phyloP scores from a whole-genome alignment of 2,113 vertebrate genomes.

The Saccopteryx bilineata region DNA sequence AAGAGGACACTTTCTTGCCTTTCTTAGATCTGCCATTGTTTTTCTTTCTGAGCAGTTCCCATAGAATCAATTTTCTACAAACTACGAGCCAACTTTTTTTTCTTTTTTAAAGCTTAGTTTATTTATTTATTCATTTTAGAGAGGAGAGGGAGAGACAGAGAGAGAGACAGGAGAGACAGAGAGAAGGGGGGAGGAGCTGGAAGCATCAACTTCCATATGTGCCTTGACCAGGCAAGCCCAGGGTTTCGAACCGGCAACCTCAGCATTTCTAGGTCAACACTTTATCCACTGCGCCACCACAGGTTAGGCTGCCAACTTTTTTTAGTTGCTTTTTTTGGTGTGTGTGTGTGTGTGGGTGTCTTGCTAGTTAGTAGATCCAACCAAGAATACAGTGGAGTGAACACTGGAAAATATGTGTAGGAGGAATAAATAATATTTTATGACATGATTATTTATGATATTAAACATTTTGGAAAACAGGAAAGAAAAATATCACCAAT shows the following conservation, averaged over 20 bases:
- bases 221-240: too few species aligned
- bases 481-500: background rate
- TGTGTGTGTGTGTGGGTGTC: background rate
- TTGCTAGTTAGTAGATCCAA: background rate
- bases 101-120: too few species aligned
- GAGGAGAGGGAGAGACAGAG: too few species aligned
- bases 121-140: too few species aligned
- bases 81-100: background rate
- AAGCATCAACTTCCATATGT: too few species aligned
- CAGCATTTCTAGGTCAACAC: too few species aligned
- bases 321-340: background rate
- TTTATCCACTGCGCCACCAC: too few species aligned
- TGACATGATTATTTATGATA: background rate
- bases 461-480: conserved; percentile 9
- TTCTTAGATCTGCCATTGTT: background rate
- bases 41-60: background rate
- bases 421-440: conserved; percentile 40
- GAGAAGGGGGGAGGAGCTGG: too few species aligned
- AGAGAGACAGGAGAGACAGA: too few species aligned
- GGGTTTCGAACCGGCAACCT: too few species aligned
- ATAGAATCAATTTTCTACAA: background rate
- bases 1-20: background rate
- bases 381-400: background rate
- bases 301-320: background rate
- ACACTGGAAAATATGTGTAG: background rate